Base-by-base conservation (phyloP, 2,888 invertebrate species). In the Diaprepes abbreviatus region DNA sequence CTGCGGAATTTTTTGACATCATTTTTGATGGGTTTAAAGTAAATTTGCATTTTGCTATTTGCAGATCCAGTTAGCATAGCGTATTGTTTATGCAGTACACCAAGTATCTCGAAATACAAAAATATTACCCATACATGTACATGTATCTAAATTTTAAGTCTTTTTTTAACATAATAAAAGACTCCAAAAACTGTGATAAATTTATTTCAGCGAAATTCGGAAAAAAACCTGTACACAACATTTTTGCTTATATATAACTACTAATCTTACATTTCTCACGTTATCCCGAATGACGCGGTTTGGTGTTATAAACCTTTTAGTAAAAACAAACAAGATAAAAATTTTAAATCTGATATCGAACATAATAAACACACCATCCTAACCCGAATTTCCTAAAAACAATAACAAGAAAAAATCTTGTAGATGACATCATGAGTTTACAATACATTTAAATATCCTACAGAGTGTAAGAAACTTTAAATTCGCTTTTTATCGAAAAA, bases 261-360 rank as follows among this genome's bases (percentile, higher is more conserved):
- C 40, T 17, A 40, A 10, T 40, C 12, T 16, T 40, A 17, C 7
- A 17, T 9, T 21, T 45, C 16, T 21, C 21, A 21, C n/a, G 10
- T 10, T 19, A 43, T 10, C 10, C 21, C 12, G 7, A 16, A 45
- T 10, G 3, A 2, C 21, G 45, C 21, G 45, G 45, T 45, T 45
- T 45, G 4, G n/a, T 12, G 16, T 2, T 5, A 40, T 14, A 45
- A 45, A 45, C 16, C 16, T 45, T 45, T n/a, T 45, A 45, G 21
- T 7, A 43, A 43, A 43, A 43, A 43, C 19, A 45, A 45, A 45
- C 45, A 45, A 45, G 45, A 45, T 45, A 45, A 45, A 24, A 21
- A 21, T 45, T 45, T 45, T n/a, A 12, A 45, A 45, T 43, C 19
- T 10, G 43, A 43, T 43, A 43, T 9, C 19, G 19, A 43, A 2